Conservation (phyloP, 2,888 invertebrate genomes). For the Rhagonycha lutea region DNA sequence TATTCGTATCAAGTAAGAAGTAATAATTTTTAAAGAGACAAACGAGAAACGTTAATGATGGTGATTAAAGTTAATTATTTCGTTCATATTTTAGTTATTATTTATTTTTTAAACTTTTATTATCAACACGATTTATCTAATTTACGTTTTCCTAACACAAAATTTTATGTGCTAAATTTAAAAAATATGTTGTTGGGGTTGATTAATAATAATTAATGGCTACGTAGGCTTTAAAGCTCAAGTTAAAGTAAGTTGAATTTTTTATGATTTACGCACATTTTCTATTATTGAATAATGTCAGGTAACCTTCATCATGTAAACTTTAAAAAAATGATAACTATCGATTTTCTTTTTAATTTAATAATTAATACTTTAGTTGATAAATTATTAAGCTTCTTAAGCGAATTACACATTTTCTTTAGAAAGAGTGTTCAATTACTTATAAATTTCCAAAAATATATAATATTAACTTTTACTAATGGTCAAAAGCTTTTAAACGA, state of each 20-base stretch:
- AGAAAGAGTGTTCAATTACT: background rate
- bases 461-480: background rate
- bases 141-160: background rate
- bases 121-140: background rate
- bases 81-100: slow-evolving; percentile 2
- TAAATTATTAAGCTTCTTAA: background rate
- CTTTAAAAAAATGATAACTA: background rate
- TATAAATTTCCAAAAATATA: background rate
- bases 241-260: background rate
- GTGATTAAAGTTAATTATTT: slow-evolving; percentile 10
- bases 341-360: background rate
- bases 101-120: background rate
- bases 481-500: background rate
- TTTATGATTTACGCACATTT: background rate
- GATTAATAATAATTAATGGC: background rate
- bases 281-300: background rate
- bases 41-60: slow-evolving; percentile 8
- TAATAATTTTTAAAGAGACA: background rate
- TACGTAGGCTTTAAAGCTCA: background rate
- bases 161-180: background rate
- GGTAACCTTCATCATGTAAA: background rate
- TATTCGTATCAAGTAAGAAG: too few relatives aligned
- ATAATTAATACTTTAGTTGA: background rate
- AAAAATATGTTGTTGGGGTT: background rate
- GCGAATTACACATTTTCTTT: background rate